Evolutionary conservation across 2,888 invertebrate genomes (phyloP), one percentile per base, ranked within the genome.

Genomic region (Escarpia spicata): DNA sequence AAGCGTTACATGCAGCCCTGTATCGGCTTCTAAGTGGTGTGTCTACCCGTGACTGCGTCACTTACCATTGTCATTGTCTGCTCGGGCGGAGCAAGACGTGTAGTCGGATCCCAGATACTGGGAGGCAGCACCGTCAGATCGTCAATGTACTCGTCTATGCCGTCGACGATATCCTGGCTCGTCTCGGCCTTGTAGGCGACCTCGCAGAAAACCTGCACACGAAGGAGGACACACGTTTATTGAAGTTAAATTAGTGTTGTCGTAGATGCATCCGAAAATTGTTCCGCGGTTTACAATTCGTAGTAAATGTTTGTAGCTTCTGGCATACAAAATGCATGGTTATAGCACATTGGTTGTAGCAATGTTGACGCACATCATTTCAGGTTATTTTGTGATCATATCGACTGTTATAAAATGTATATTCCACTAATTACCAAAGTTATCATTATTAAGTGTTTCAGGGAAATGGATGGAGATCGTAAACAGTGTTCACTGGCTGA

Each of bases 91-190:
- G 96, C 96, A 93, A 96, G 96, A 58, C 97, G 94, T 43, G 99
- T 99, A 91, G 98, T 98, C 0, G 99, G 99, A 97, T 99, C 99
- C 99, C 99, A 99, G 97, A 99, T 99, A 31, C 99, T 99, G 0
- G 99, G 99, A 43, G 99, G 99, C 94, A 99, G 97, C 92, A 99
- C 99, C 15, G 96, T 96, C 31, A 96, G 95, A 94, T 97, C 96
- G 96, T 99, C 99, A 91, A 99, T 97, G 96, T 99, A 99, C 96
- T 99, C 99, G 96, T 99, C 99, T 92, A 99, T 98, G 4, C 99
- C 99, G 15, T 99, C 98, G 94, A 99, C 96, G 92, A 99, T 97
- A 96, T 99, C 99, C 96, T 98, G 98, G 93, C 98, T 94, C 92
- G 96, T 96, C 93, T 95, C 95, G 37, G 96, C 96, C 93, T 95